Base-by-base conservation (phyloP, 2,797 vertebrate genomes). In the Hippoglossus hippoglossus region DNA sequence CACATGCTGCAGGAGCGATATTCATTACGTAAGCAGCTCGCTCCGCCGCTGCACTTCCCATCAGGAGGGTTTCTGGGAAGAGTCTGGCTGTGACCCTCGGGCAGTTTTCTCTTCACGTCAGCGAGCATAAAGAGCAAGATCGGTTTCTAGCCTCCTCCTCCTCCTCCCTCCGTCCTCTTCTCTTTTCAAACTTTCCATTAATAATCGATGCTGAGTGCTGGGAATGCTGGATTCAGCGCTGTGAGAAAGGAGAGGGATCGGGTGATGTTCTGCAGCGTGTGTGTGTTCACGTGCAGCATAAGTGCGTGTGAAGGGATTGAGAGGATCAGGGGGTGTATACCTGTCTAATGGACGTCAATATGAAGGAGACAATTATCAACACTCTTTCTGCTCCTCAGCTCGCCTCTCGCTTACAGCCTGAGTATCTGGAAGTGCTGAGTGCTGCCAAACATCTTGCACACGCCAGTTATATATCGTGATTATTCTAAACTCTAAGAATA, bases 151-250 rank as follows among this genome's bases (percentile, higher is more conserved):
- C 19, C 44, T 18, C 41, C 41, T 44, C 41, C 41, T 44, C 41
- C 41, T 44, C 19, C 47, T 49, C 47, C 47, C 47, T 21, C 47
- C 47, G 1, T 49, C 18, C n/a, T n/a, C 47, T 67, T 79, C 71
- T 61, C 73, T 74, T 87, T 77, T 89, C 18, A 86, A 89, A 75
- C 79, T 75, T 81, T 80, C 76, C 89, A 91, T 94, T 92, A 92
- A 93, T 91, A 93, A 94, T 93, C 91, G 61, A 94, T 93, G 88
- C 79, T 93, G 92, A 93, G 91, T 93, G 92, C 87, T 87, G 78
- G 74, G 86, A 86, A 91, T 81, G 71, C 71, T 54, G 76, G 74
- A 74, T 79, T 71, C 69, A 60, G 77, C 60, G 1, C 78, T 65
- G 63, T 65, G 78, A 83, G 83, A 86, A 79, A 68, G 46, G 55